Base-by-base conservation (phyloP, 2,113 vertebrate species). In the Paraplagusia blochii region DNA sequence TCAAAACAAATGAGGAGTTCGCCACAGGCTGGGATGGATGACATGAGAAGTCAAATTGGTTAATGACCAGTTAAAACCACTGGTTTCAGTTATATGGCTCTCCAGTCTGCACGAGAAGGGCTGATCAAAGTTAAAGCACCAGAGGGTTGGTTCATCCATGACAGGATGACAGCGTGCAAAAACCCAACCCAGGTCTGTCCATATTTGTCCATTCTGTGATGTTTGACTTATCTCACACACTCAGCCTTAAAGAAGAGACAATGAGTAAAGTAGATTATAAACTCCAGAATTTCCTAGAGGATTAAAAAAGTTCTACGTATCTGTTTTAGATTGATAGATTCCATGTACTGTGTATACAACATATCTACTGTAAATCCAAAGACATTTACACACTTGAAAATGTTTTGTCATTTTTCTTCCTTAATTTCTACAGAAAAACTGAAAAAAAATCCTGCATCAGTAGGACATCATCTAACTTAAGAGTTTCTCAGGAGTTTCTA, bases 61-160 rank as follows among this genome's bases (percentile, higher is more conserved):
- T 16, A 22, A 39, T n/a, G 9, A 47, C 35, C n/a, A 63, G 11
- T 47, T 63, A 4, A 17, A 51, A 39, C 2, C 11, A 40, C 12
- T 39, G 3, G 2, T 29, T 14, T 15, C 38, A 45, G 34, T 63
- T 39, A 15, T 45, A 45, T 22, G 7, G 39, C 13, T 8, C 7
- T 9, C 1, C 48, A 36, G 19, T 18, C 3, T 61, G 40, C 47
- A 42, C 2, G 9, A 36, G 15, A n/a, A 33, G 19, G 5, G 39
- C n/a, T 52, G 39, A 34, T 60, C 58, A 35, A 44, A 52, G 58
- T 8, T 18, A 36, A 12, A 5, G 48, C 5, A 42, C 16, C 33
- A 16, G 5, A 44, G 8, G 15, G 19, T 16, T 11, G 16, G 18
- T 13, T 36, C 17, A 42, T 43, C n/a, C n/a, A 17, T 43, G 15